Evolutionary conservation across 2,797 vertebrate genomes (phyloP), one percentile per base, ranked within the genome.

Genomic region (Phataginus tricuspis): DNA sequence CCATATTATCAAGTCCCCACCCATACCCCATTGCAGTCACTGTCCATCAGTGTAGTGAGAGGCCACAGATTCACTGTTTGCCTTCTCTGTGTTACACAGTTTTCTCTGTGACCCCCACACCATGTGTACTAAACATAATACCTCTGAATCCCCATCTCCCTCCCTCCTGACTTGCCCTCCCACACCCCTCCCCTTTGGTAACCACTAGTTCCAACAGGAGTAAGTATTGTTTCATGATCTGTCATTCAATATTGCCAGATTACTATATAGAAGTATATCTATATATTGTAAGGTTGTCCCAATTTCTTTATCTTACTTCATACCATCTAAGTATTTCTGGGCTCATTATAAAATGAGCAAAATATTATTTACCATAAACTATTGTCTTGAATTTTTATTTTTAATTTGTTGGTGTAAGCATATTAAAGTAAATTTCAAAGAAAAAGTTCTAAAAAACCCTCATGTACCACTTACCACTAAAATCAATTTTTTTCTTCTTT

Each of bases 401-500:
- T 77, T 57, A 14, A 91, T 21, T 31, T 29, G 31, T 92, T 85
- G 5, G 1, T 63, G 18, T 74, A 68, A 85, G 34, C 72, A 78
- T 61, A 78, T 82, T 84, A 49, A 93, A 90, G n/a, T 86, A 77
- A 59, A 78, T 83, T 87, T 95, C n/a, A 27, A 93, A 90, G 61
- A 82, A 77, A 93, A 93, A 49, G 16, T 68, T 63, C 85, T 85
- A 25, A 13, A 75, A 83, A 72, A 75, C 31, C 66, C 7, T 86
- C 9, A 61, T 23, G 25, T 71, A 39, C 77, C 10, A 51, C 59
- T 96, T 77, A 39, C 77, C 10, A 51, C 59, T 96, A 45, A 82
- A 92, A 66, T 86, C 16, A 16, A 74, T 55, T 82, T 83, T 75
- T 25, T 42, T 59, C 31, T 61, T 75, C 0, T 94, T 83, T 84